phyloP scores from a whole-genome alignment of 1,140 invertebrate genomes.

The Argopecten irradians region DNA sequence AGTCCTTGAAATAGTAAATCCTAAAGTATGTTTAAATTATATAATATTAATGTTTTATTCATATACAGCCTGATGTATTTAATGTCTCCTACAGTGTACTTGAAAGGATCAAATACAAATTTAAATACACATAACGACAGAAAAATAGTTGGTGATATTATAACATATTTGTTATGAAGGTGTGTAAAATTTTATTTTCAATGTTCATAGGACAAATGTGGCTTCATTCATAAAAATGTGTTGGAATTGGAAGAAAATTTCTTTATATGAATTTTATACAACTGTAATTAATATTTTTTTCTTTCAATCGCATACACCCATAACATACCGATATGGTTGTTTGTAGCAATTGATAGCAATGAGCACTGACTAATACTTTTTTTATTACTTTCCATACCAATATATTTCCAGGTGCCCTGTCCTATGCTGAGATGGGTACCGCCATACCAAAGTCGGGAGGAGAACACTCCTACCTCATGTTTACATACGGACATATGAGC shows the following conservation, averaged over 20 bases:
- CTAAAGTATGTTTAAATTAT: not conserved
- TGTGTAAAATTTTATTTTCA: too few relatives aligned
- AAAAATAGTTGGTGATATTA: too few relatives aligned
- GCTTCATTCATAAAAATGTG: not conserved
- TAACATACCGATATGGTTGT: not conserved
- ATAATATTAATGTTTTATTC: not conserved
- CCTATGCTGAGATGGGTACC: constrained; percentile 89
- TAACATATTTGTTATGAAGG: too few relatives aligned
- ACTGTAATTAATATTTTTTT: not conserved
- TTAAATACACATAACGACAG: too few relatives aligned
- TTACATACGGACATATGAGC: constrained; percentile 57
- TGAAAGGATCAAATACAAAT: too few relatives aligned
- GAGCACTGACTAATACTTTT: not conserved
- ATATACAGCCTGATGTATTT: not conserved
- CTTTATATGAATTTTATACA: not conserved
- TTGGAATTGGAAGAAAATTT: not conserved
- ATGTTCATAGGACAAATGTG: too few relatives aligned
- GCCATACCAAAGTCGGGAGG: constrained; percentile 75
- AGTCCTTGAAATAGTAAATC: not conserved
- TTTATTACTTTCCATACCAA: too few relatives aligned
- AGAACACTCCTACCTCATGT: constrained; percentile 72
- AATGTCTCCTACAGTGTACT: not conserved
- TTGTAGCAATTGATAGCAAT: not conserved
- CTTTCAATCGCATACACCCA: not conserved
- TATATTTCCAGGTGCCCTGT: constrained; percentile 83